Percentiles rank a stretch among this genome's conserved stretches.
These are phyloP conservation scores for Hystrix brachyura DNA, from an alignment of 2,113 vertebrate species.

Conservation along the genomic window DNA sequence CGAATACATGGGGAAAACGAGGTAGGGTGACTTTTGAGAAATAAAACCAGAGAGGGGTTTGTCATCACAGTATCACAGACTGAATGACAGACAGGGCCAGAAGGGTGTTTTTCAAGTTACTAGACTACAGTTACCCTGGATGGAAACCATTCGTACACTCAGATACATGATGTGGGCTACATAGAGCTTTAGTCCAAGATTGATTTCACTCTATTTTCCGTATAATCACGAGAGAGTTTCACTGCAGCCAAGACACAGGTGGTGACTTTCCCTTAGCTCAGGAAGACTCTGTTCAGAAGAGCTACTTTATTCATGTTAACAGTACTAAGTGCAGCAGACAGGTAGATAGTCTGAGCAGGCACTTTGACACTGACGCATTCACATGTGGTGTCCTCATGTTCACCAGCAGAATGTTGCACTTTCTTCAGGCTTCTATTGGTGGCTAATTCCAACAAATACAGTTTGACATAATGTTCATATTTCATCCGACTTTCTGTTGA, in stretches of 20 bases:
- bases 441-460: not conserved
- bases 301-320: constrained; percentile 26
- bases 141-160: not conserved
- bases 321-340: not conserved
- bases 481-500: not conserved
- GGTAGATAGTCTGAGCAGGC: not conserved
- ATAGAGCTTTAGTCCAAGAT: not conserved
- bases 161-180: not conserved
- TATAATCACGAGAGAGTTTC: not conserved
- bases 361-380: not conserved
- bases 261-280: not conserved
- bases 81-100: not conserved
- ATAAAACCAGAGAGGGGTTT: not conserved
- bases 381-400: not conserved
- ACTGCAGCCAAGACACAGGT: not conserved
- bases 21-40: not conserved
- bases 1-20: not conserved
- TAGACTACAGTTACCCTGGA: not conserved
- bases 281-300: not conserved
- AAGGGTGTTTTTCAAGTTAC: not conserved
- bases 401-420: not conserved
- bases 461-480: constrained; percentile 47
- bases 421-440: not conserved
- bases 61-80: not conserved
- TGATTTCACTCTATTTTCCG: constrained; percentile 6